Evolutionary conservation across 2,888 invertebrate genomes (phyloP), one percentile per base, ranked within the genome.

Genomic region (Apomyelois bistriatella): DNA sequence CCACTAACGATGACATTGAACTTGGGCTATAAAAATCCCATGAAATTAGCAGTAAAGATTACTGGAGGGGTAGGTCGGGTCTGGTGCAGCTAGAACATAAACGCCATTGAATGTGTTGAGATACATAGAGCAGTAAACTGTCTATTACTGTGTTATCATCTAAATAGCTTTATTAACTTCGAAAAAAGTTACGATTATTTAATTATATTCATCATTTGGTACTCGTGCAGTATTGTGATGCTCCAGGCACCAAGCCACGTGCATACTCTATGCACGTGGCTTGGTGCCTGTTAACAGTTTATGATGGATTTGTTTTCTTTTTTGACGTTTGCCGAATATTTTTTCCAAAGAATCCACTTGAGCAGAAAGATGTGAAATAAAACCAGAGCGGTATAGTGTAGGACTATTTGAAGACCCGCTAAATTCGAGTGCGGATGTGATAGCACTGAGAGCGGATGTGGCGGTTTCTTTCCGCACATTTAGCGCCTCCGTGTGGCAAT

Each of bases 401-500:
- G 48, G 16, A 50, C 53, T 64, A 61, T 62, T 66, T 64, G 17
- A 10, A n/a, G 22, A 9, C 32, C 41, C 63, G 61, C 67, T 68
- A 64, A 70, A 79, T 87, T 88, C 82, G 85, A 85, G 84, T 83
- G 83, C 86, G 89, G 89, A 89, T 89, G 88, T 75, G 70, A 90
- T 28, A 13, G 43, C 43, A 42, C 22, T 17, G 42, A 13, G 76
- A 74, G 76, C 86, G 88, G 88, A 87, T 85, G 74, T 84, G 79
- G 68, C 80, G 72, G 79, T 80, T 78, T 79, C 78, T 74, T 75
- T 70, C 69, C 67, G 68, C 66, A 75, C 76, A 68, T 76, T 89
- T 89, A 85, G 81, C 88, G 89, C 88, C 89, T 86, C 88, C 80
- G 88, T 84, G 84, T 76, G 79, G 82, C 85, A 82, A 89, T 88